Evolutionary conservation across 1,140 invertebrate species (phyloP), one percentile per base, ranked within the genome.

Genomic region (Tribolium madens): DNA sequence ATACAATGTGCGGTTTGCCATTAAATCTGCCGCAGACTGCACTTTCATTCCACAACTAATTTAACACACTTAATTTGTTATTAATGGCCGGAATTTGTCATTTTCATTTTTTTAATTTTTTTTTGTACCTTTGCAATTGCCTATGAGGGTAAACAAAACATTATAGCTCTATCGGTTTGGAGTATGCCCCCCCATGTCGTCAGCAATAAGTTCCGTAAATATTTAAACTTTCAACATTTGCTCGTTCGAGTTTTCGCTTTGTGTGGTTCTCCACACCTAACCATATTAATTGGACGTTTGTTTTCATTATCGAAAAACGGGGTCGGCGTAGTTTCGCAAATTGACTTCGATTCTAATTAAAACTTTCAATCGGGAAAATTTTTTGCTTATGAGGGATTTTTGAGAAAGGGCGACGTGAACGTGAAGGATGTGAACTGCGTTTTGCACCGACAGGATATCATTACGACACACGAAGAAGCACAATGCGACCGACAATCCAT

Each of bases 391-490:
- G 21, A 26, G 21, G 21, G 21, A 3, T 26, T 26, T 26, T 26
- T 4, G 21, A 2, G 21, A 3, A 26, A 21, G 18, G 18, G 18
- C 18, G 18, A 21, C 18, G 18, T 31, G 26, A 31, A 60, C 15
- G n/a, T 46, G 68, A 69, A 46, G 64, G 47, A 71, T 71, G 36
- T 47, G 47, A 47, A 14, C 42, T 36, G 13, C 68, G 36, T 71
- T 71, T 50, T 71, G 68, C 47, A 64, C 36, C 31, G 64, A 69
- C 68, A 71, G 68, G 68, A 71, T 71, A 71, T 71, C 68, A 71
- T 71, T 71, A 71, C 68, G 68, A 71, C 68, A 71, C 68, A 71
- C 68, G 68, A 71, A 71, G 68, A 71, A 47, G 68, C 68, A 71
- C 68, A 71, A 71, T 71, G 68, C 47, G 68, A 71, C 36, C 47